A percentile compares a stretch with the other conserved stretches of the same genome.
Conservation (phyloP, 2,797 vertebrate species). For the Gallinago stenura region DNA sequence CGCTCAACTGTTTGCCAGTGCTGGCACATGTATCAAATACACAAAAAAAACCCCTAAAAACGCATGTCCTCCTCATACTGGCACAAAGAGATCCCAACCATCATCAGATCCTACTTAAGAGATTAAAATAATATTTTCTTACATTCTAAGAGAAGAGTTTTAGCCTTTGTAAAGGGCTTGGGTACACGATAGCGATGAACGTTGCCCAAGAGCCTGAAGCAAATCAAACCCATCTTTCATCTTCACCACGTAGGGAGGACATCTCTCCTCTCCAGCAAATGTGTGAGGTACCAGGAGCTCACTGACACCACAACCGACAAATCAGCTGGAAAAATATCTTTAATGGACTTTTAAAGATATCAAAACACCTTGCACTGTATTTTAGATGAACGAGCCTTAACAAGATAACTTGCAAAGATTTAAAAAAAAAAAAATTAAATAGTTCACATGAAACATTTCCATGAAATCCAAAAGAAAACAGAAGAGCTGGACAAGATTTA, state of each 20-base stretch:
- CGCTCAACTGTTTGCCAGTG: neutral
- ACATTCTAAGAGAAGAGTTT: neutral
- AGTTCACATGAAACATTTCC: neutral
- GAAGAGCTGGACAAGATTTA: neutral
- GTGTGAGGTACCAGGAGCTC: neutral
- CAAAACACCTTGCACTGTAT: neutral
- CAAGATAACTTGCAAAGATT: neutral
- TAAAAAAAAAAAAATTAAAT: neutral
- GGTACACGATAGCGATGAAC: neutral
- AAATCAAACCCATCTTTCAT: neutral
- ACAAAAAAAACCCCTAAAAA: neutral
- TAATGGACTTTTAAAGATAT: neutral
- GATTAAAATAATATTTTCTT: neutral
- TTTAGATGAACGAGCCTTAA: neutral
- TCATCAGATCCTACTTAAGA: neutral
- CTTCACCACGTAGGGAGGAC: neutral
- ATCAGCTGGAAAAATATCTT: neutral
- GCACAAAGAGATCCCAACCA: neutral
- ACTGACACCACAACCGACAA: neutral
- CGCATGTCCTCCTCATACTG: fast-evolving
- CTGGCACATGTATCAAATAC: neutral
- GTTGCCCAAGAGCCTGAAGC: neutral
- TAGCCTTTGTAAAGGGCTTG: neutral
- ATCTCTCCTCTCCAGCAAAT: neutral
- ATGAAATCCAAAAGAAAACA: neutral